A percentile compares a stretch with the other conserved stretches of the same genome.
Conservation (phyloP, 2,113 vertebrate genomes). For the Oryzias javanicus region DNA sequence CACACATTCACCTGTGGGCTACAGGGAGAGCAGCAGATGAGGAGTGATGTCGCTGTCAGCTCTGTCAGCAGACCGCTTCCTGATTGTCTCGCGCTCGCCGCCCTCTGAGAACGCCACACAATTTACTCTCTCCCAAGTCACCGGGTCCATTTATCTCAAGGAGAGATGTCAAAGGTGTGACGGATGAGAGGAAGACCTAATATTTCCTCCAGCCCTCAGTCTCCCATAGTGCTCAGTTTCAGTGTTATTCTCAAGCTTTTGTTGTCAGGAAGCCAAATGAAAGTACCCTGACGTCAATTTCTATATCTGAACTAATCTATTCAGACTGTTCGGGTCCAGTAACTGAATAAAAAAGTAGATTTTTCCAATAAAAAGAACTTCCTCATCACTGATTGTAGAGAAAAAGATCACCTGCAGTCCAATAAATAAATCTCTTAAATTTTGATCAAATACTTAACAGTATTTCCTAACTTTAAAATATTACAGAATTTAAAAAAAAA, state of each 20-base stretch:
- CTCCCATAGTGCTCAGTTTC: constrained; percentile 1
- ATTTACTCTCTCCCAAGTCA: constrained; percentile 48
- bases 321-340: no score
- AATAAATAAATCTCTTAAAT: no score
- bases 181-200: constrained; percentile 57
- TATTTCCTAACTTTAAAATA: no score
- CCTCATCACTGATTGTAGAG: no score
- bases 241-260: background rate
- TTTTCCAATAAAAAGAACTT: no score
- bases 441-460: no score
- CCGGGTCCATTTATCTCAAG: constrained; percentile 75
- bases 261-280: background rate
- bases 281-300: background rate
- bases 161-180: constrained; percentile 72
- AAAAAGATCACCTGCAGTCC: no score
- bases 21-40: constrained; percentile 34
- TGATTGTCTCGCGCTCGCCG: constrained; percentile 53
- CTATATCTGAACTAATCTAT: no score
- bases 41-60: constrained; percentile 58
- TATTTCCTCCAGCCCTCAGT: constrained; percentile 39
- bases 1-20: constrained; percentile 47
- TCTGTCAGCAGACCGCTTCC: constrained; percentile 50
- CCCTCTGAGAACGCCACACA: constrained; percentile 53
- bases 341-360: no score
- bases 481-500: no score